Evolutionary conservation across 2,888 invertebrate genomes (phyloP), one percentile per base, ranked within the genome.

Genomic region (Pandemis corylana): DNA sequence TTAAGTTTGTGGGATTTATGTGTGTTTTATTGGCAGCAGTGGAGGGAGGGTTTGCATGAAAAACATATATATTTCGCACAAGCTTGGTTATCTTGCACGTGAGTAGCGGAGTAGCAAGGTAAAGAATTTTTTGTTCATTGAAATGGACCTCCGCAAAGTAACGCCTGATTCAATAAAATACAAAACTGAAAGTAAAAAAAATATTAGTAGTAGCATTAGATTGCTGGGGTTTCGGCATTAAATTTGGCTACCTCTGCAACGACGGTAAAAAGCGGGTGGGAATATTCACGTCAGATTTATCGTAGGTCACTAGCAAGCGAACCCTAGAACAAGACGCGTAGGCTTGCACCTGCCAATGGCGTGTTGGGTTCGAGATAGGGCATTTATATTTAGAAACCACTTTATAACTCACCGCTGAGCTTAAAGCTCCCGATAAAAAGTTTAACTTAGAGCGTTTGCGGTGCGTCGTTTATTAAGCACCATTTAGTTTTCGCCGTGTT

Each of bases 301-400:
- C 65, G 42, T 69, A 71, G 67, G 72, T 73, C 68, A 71, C 41
- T 46, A 13, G 41, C 51, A 46, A 72, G 44, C 49, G 74, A 74
- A 75, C 75, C 75, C 75, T 71, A 74, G 74, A 85, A 84, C 83
- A 81, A 87, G 89, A 90, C 82, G 89, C 89, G 86, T 86, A 86
- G 86, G 84, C 90, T 89, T 87, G 90, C 93, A 93, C 92, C 93
- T 94, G 94, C 93, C 94, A 93, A 93, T 93, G 89, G 87, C 86
- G 89, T 89, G 90, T 92, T 89, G 87, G 91, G 72, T 68, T 72
- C 76, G 68, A 77, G 93, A 94, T 93, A 94, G 89, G 87, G 85
- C 85, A 90, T 89, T 92, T 94, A 94, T 94, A 93, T 94, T 92
- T 94, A 94, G 93, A 93, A 92, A 92, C 89, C 92, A 93, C 92